Evolutionary conservation across 2,888 invertebrate genomes (phyloP), one percentile per base, ranked within the genome.

Genomic region (Drosophila siamana): DNA sequence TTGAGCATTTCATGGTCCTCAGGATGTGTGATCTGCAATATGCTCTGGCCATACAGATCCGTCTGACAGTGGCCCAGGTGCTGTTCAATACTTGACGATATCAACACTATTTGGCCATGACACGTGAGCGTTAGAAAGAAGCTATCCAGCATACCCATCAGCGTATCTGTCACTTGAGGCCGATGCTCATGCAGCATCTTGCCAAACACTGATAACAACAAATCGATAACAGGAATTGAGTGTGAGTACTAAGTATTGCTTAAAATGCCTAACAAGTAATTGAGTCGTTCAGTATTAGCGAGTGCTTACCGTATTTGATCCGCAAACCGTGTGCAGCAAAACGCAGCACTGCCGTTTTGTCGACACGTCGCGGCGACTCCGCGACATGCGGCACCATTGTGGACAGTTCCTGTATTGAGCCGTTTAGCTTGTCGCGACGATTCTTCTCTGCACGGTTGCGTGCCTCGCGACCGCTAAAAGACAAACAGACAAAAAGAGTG

Each of bases 401-500:
- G 73, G 96, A 96, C 91, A 98, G 94, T 91, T 96, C 96, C 64
- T 94, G 94, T 85, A 98, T 97, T 91, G 95, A 96, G 28, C 95
- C 94, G 93, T 98, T 98, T 82, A 98, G 94, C 91, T 96, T 96
- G 92, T 98, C 97, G 62, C 98, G 94, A 33, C 98, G 95, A 92
- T 96, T 95, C 92, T 98, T 98, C 92, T 98, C 98, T 8, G 98
- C 98, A 90, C 95, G 94, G 90, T 98, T 98, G 69, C 98, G 94
- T 83, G 96, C 95, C 90, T 96, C 95, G 64, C 97, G 94, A 70
- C 95, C 95, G 90, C 95, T 96, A 92, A 41, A 93, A 65, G 16
- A 30, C 33, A 61, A 33, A 61, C 28, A 19, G 1, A 11, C n/a
- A 4, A 11, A 33, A n/a, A n/a, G 33, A n/a, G 33, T 33, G 33